These are phyloP conservation scores for Arrhopalites spinosus DNA, from an alignment of 2,888 invertebrate species.

Conservation along the genomic window DNA sequence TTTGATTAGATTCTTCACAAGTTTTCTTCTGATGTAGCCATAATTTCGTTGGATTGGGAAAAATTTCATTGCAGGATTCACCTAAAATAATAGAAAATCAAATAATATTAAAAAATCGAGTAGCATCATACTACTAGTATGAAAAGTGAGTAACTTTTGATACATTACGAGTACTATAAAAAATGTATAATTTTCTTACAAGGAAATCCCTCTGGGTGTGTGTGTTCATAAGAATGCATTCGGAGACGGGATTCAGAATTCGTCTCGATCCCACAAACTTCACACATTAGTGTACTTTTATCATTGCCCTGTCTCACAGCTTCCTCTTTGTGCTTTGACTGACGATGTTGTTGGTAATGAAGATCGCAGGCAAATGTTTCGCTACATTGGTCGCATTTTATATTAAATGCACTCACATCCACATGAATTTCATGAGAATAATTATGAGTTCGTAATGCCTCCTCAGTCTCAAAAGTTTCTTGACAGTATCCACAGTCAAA, in stretches of 20 bases:
- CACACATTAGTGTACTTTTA: slow-evolving; percentile 5
- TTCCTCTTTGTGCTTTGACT: neutral
- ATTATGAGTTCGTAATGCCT: neutral
- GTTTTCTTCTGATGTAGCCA: slow-evolving; percentile 16
- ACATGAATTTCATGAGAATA: slow-evolving; percentile 14
- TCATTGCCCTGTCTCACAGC: neutral
- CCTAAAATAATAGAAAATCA: too few species aligned
- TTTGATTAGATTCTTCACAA: neutral
- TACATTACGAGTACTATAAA: too few species aligned
- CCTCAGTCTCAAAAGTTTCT: neutral
- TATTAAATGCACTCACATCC: slow-evolving; percentile 8
- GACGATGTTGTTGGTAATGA: neutral
- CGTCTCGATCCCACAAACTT: slow-evolving; percentile 15
- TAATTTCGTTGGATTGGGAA: slow-evolving; percentile 14
- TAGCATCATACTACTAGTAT: too few species aligned
- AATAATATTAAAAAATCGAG: too few species aligned
- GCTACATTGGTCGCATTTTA: slow-evolving; percentile 5
- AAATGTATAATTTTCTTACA: neutral
- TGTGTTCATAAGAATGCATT: slow-evolving; percentile 27
- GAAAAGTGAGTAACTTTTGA: too few species aligned
- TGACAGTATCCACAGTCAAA: slow-evolving; percentile 5
- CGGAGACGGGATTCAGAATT: slow-evolving; percentile 3
- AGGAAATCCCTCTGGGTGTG: slow-evolving; percentile 14
- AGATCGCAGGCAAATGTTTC: neutral
- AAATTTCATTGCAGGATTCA: neutral